Percentiles rank a stretch among this genome's conserved stretches.
Evolutionary conservation across 2,113 vertebrate species (phyloP).

Genomic region (Lontra canadensis): DNA sequence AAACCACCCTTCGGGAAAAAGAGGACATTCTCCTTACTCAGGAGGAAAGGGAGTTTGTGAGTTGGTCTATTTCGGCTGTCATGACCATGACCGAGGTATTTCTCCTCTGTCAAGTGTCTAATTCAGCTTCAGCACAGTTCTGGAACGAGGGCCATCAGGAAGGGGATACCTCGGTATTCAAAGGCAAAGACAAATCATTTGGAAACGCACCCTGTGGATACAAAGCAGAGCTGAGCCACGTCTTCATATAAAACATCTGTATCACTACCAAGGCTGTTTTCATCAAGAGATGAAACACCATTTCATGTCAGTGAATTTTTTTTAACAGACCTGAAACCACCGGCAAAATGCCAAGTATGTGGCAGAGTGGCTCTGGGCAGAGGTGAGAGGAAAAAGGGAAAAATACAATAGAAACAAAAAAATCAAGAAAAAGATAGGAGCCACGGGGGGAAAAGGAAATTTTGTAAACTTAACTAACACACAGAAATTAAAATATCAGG

Average conservation of each 20-base stretch:
- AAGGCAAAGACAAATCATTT: slow-evolving; percentile 18
- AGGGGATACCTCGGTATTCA: not conserved
- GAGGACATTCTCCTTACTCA: not conserved
- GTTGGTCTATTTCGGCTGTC: not conserved
- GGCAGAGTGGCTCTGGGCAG: not conserved
- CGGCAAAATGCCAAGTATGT: not conserved
- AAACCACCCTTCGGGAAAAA: not conserved
- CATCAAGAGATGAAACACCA: not conserved
- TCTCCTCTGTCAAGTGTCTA: not conserved
- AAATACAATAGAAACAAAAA: not conserved
- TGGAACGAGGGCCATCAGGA: not conserved
- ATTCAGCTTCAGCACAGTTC: not conserved
- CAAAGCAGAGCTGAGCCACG: slow-evolving; percentile 6
- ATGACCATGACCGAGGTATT: not conserved
- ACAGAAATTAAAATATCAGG: slow-evolving; percentile 25
- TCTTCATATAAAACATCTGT: slow-evolving; percentile 25
- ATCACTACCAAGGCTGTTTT: not conserved
- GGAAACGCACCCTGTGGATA: not conserved
- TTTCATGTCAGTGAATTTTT: slow-evolving; percentile 29
- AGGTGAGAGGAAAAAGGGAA: not conserved
- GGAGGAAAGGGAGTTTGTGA: not conserved
- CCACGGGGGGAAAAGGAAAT: not conserved
- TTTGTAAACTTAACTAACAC: slow-evolving; percentile 24
- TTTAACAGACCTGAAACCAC: slow-evolving; percentile 45
- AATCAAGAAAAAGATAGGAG: not conserved